These are phyloP conservation scores for Sinocyclocheilus anshuiensis DNA, from an alignment of 2,113 vertebrate species.

Conservation along the genomic window DNA sequence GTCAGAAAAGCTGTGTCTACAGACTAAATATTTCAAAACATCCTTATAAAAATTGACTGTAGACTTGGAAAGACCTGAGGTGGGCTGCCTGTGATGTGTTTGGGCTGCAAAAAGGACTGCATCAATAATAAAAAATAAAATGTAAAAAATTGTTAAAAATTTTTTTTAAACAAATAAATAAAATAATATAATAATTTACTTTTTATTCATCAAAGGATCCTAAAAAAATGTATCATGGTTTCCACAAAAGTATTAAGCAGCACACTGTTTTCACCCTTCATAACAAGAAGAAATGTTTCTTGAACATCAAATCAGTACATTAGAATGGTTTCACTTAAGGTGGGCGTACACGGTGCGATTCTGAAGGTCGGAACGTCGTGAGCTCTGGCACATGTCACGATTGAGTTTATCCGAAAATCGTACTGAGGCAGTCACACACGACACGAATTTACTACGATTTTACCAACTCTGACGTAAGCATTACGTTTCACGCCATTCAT, in stretches of 20 bases:
- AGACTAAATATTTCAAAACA: slow-evolving; percentile 63
- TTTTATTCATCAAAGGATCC: neutral
- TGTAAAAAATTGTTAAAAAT: no score
- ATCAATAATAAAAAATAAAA: neutral
- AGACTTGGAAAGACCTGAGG: neutral
- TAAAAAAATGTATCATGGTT: neutral
- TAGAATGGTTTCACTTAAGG: no score
- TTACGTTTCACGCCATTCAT: no score
- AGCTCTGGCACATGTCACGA: no score
- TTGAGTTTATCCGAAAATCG: no score
- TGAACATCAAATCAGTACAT: no score
- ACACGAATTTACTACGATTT: no score
- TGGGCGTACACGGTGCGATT: no score
- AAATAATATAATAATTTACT: neutral
- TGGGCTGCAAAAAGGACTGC: neutral
- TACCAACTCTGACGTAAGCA: no score
- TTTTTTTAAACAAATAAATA: neutral
- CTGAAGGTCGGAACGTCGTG: no score
- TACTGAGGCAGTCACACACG: no score
- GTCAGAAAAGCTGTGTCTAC: slow-evolving; percentile 42
- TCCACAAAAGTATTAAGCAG: neutral
- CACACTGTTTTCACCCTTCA: neutral
- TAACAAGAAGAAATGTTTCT: no score
- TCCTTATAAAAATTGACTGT: slow-evolving; percentile 61
- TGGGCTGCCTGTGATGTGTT: slow-evolving; percentile 1